Evolutionary conservation across 2,113 vertebrate genomes (phyloP).

Genomic region (Epinephelus cyanopodus): DNA sequence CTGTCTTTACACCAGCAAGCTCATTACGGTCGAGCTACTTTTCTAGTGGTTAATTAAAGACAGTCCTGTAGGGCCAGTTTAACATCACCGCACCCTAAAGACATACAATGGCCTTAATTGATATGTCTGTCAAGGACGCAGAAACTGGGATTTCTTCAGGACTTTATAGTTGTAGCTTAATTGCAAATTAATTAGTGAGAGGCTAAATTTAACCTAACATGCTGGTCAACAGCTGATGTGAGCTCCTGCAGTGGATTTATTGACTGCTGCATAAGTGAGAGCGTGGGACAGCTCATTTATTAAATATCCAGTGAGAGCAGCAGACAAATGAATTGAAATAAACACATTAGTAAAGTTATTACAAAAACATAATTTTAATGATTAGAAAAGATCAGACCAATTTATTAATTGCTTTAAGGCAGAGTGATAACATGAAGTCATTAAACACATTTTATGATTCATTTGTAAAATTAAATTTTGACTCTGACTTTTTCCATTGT

Average conservation of each 20-base stretch:
- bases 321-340: neutral
- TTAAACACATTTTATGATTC: neutral
- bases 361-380: neutral
- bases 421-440: neutral
- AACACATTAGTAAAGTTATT: neutral
- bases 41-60: slow-evolving; percentile 39
- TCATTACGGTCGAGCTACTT: neutral
- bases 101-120: slow-evolving; percentile 39
- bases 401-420: neutral
- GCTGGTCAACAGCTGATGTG: slow-evolving; percentile 4
- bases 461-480: neutral
- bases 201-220: slow-evolving; percentile 23
- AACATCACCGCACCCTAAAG: slow-evolving; percentile 37
- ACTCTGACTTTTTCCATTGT: neutral
- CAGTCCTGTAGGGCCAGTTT: slow-evolving; percentile 26
- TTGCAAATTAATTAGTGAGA: slow-evolving; percentile 33
- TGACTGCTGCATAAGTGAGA: slow-evolving; percentile 2
- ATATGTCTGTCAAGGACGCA: slow-evolving; percentile 21
- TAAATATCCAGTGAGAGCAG: neutral
- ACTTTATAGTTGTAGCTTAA: neutral
- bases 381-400: neutral
- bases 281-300: slow-evolving; percentile 1
- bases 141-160: slow-evolving; percentile 20
- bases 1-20: neutral
- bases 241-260: slow-evolving; percentile 1